Percentiles rank a stretch among this genome's conserved stretches.
phyloP scores from a whole-genome alignment of 2,113 vertebrate species.

The Psophia crepitans region DNA sequence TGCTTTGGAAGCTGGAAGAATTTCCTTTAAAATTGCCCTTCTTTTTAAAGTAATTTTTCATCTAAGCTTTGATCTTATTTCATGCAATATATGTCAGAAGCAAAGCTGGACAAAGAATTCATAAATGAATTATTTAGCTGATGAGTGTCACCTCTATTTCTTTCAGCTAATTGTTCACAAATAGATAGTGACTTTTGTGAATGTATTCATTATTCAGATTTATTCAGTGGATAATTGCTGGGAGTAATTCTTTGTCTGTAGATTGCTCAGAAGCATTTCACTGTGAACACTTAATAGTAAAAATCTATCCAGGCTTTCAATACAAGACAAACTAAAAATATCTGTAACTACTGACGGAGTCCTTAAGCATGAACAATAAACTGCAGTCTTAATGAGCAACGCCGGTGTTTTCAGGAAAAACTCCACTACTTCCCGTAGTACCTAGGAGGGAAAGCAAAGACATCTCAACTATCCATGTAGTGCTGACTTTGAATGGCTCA shows the following conservation, averaged over 20 bases:
- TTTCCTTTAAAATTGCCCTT: neutral
- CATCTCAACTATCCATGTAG: neutral
- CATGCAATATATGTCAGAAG: neutral
- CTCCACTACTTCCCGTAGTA: neutral
- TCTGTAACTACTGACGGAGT: neutral
- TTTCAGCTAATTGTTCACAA: constrained; percentile 54
- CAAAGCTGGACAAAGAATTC: constrained; percentile 9
- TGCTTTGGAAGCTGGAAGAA: neutral
- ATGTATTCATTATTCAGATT: constrained; percentile 55
- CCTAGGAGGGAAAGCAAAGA: neutral
- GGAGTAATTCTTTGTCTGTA: constrained; percentile 46
- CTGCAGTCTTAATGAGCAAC: neutral
- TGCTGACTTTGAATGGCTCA: neutral
- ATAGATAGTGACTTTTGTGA: constrained; percentile 42
- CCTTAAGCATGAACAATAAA: neutral
- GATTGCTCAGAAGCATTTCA: constrained; percentile 6
- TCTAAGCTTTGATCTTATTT: constrained; percentile 25
- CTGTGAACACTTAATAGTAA: constrained; percentile 5
- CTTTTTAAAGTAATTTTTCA: neutral
- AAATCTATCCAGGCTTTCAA: constrained; percentile 13
- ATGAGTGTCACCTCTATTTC: constrained; percentile 39
- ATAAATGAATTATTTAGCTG: constrained; percentile 51
- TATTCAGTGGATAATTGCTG: constrained; percentile 56
- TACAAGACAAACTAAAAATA: neutral
- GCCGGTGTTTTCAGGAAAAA: neutral